phyloP scores from a whole-genome alignment of 2,113 vertebrate species.

The Limanda limanda region DNA sequence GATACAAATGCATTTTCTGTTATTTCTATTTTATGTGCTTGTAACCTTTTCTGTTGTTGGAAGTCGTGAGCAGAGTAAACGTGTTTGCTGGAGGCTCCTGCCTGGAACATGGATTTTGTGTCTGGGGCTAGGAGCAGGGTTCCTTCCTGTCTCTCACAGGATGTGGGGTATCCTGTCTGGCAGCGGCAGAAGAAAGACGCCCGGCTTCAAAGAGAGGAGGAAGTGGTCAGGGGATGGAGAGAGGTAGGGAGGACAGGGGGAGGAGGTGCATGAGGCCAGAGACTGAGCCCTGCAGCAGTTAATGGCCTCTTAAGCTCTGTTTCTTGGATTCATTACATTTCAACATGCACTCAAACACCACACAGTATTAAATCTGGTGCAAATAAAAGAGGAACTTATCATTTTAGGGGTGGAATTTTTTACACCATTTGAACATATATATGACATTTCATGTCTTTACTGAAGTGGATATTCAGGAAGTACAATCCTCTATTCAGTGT shows the following conservation, averaged over 20 bases:
- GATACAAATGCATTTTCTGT: slow-evolving; percentile 16
- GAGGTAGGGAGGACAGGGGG: slow-evolving; percentile 52
- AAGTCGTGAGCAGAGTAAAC: slow-evolving; percentile 3
- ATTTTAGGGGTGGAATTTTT: slow-evolving; percentile 6
- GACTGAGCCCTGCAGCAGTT: slow-evolving; percentile 27
- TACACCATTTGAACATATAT: slow-evolving; percentile 15
- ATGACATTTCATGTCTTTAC: slow-evolving; percentile 27
- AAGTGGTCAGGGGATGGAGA: slow-evolving; percentile 75
- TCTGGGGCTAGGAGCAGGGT: slow-evolving; percentile 44
- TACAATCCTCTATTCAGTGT: slow-evolving; percentile 34
- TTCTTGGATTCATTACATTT: slow-evolving; percentile 17
- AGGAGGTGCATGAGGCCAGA: slow-evolving; percentile 46
- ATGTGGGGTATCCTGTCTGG: slow-evolving; percentile 88
- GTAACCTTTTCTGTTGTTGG: slow-evolving; percentile 16
- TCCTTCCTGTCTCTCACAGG: slow-evolving; percentile 83
- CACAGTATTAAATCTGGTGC: slow-evolving; percentile 1
- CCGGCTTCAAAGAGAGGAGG: slow-evolving; percentile 79
- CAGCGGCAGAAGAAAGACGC: slow-evolving; percentile 66
- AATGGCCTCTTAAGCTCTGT: slow-evolving; percentile 22
- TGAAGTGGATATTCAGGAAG: neutral
- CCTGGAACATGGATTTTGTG: slow-evolving; percentile 54
- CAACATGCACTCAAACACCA: slow-evolving; percentile 9
- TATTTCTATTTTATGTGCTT: neutral
- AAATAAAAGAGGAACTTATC: slow-evolving; percentile 5
- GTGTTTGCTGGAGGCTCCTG: slow-evolving; percentile 54